Base-by-base conservation (phyloP, 1,140 invertebrate genomes). In the Melitaea cinxia region DNA sequence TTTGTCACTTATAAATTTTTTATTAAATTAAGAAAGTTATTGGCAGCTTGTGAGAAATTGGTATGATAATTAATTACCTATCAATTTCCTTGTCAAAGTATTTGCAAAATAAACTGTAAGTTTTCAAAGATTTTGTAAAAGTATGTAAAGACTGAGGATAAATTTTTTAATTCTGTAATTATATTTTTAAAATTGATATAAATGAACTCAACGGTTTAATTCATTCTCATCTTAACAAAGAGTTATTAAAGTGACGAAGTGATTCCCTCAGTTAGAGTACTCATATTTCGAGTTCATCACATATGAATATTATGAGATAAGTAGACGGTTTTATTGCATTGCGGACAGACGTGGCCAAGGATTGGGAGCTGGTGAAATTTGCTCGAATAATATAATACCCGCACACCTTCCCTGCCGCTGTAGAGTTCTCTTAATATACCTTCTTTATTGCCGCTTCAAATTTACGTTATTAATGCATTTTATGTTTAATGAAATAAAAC, bases 291-390 rank as follows among this genome's bases (percentile, higher is more conserved):
- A 75, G 73, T 84, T 75, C 75, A 82, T 88, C 82, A 77, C 80
- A 85, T 81, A 83, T 88, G 85, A 80, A 85, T 80, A 85, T 88
- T 82, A 88, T 85, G 77, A 82, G 70, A 81, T 76, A 78, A 82
- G 75, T 75, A 72, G 78, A 77, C 72, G 73, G 73, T 80, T 87
- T 86, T 88, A 88, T 86, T 88, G 78, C 82, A 21, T 65, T 71
- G 64, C 78, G 66, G 79, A 78, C 80, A 68, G 77, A 85, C 80
- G 81, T 77, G 79, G 77, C 75, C 70, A 75, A 76, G 77, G 75
- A 82, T 84, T 81, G 73, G 77, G 73, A 72, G 55, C 65, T 50
- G 63, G 68, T 62, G 70, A 78, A 78, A 64, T 58, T 65, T 71
- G 39, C 49, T 30, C 24, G 42, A 33, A 65, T 65, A 58, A 53